These are phyloP conservation scores for Pectinophora gossypiella DNA, from an alignment of 1,140 invertebrate genomes.

Conservation along the genomic window DNA sequence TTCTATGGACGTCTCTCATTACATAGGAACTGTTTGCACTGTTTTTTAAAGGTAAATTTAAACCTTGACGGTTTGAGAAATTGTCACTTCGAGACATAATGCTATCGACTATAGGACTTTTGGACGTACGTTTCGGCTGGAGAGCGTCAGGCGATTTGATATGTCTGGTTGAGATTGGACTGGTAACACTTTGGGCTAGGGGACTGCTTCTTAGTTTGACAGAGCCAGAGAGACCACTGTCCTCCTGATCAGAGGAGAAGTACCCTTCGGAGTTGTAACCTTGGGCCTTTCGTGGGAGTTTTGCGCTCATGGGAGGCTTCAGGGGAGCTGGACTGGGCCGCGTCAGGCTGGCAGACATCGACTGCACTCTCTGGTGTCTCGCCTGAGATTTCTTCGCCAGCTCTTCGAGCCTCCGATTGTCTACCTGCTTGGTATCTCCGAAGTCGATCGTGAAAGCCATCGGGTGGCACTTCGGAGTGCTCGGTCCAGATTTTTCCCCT, in stretches of 20 bases:
- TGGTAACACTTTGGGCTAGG: constrained; percentile 39
- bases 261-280: constrained; percentile 83
- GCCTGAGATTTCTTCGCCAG: constrained; percentile 83
- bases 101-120: constrained; percentile 73
- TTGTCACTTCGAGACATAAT: constrained; percentile 74
- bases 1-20: constrained; percentile 55
- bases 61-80: constrained; percentile 50
- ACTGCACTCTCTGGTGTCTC: constrained; percentile 81
- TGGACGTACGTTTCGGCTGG: constrained; percentile 56
- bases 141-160: constrained; percentile 53
- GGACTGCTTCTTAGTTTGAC: constrained; percentile 55
- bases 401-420: constrained; percentile 78
- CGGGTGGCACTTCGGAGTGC: constrained; percentile 58
- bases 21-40: constrained; percentile 60
- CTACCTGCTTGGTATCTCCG: constrained; percentile 77
- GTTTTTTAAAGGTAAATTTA: constrained; percentile 73
- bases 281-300: constrained; percentile 75
- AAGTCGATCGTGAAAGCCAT: constrained; percentile 84
- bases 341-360: constrained; percentile 75
- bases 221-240: constrained; percentile 62
- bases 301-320: constrained; percentile 78
- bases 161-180: constrained; percentile 43
- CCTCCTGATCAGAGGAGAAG: constrained; percentile 81
- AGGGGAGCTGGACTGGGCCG: constrained; percentile 46
- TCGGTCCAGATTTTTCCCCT: constrained; percentile 43